Conservation (phyloP, 2,113 vertebrate species). For the Panthera leo region DNA sequence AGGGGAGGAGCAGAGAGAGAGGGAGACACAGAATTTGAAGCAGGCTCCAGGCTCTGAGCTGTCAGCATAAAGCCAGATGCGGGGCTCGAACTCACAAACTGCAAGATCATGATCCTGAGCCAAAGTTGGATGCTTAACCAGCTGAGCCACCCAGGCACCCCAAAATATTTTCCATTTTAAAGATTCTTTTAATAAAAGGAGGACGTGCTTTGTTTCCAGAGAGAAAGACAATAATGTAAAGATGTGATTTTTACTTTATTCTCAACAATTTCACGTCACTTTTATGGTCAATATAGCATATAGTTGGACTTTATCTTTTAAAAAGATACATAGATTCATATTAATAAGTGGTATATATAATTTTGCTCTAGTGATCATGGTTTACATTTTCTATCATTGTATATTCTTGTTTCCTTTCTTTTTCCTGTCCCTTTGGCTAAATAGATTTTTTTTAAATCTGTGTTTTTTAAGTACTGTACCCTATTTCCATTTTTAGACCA, state of each 20-base stretch:
- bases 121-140: no score
- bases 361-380: neutral
- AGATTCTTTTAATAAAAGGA: neutral
- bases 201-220: neutral
- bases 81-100: no score
- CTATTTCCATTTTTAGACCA: neutral
- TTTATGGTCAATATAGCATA: neutral
- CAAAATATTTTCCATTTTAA: neutral
- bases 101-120: no score
- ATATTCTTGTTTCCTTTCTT: neutral
- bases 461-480: neutral
- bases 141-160: no score
- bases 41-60: no score
- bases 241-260: neutral
- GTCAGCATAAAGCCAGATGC: no score
- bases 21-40: no score
- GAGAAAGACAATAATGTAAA: neutral
- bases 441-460: neutral
- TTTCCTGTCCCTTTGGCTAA: neutral
- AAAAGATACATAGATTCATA: neutral
- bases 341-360: neutral
- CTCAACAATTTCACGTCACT: neutral
- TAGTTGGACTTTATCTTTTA: neutral
- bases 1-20: no score
- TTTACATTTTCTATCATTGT: neutral